Percentiles rank a stretch among this genome's conserved stretches.
phyloP scores from a whole-genome alignment of 2,888 invertebrate genomes.

The Diaprepes abbreviatus region DNA sequence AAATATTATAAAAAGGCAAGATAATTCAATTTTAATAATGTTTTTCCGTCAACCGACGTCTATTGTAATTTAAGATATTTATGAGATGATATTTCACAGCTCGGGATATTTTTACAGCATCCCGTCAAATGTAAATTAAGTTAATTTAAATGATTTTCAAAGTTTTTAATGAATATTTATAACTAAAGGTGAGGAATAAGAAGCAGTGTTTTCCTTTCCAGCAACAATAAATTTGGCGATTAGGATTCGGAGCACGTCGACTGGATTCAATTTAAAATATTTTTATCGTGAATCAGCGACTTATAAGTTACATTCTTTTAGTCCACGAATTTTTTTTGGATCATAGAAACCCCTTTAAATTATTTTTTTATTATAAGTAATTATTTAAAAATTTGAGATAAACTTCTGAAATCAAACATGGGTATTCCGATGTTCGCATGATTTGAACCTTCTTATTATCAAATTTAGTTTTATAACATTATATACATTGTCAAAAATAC shows the following conservation, averaged over 20 bases:
- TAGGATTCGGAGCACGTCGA: conserved; percentile 24
- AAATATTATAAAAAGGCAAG: neutral
- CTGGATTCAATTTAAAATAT: conserved; percentile 25
- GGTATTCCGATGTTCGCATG: too few relatives aligned
- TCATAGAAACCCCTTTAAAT: too few relatives aligned
- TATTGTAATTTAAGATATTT: conserved; percentile 31
- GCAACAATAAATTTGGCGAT: conserved; percentile 19
- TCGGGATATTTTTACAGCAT: conserved; percentile 17
- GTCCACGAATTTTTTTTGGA: too few relatives aligned
- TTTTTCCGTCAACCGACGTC: conserved; percentile 8
- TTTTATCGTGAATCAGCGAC: conserved; percentile 23
- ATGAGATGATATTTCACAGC: conserved; percentile 33
- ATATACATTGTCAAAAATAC: too few relatives aligned
- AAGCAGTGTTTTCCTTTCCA: conserved; percentile 17
- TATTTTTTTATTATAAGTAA: too few relatives aligned
- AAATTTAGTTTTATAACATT: too few relatives aligned
- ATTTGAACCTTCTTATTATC: too few relatives aligned
- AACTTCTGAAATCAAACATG: too few relatives aligned
- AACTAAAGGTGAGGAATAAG: conserved; percentile 24
- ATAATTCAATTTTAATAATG: conserved; percentile 16
- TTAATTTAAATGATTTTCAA: conserved; percentile 33
- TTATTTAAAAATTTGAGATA: too few relatives aligned
- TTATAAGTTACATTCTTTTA: conserved; percentile 1
- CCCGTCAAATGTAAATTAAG: conserved; percentile 36
- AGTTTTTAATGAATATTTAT: conserved; percentile 41